phyloP scores from a whole-genome alignment of 2,113 vertebrate genomes.

The Lamprologus ornatipinnis region DNA sequence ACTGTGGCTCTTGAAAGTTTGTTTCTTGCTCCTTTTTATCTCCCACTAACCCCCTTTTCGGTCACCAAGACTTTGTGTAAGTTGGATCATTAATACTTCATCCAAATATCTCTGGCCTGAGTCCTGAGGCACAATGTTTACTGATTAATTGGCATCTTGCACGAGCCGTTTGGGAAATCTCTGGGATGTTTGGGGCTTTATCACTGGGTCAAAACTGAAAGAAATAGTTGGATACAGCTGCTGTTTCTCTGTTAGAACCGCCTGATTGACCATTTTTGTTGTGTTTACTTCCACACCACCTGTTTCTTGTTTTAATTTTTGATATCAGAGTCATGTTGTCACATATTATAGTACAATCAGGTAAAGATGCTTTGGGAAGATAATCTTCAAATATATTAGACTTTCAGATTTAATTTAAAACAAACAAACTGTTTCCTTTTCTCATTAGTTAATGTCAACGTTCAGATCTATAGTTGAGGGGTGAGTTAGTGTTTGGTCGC shows the following conservation, averaged over 20 bases:
- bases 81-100: not conserved
- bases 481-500: not conserved
- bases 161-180: not conserved
- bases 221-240: not conserved
- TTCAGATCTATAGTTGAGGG: not conserved
- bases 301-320: not conserved
- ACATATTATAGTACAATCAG: not conserved
- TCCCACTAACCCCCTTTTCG: not conserved
- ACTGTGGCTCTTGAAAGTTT: not conserved
- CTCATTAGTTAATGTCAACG: not conserved
- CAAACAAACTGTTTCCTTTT: fast-evolving
- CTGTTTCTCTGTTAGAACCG: not conserved
- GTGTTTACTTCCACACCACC: not conserved
- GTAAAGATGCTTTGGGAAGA: not conserved
- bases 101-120: not conserved
- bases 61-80: not conserved
- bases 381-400: fast-evolving
- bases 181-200: not conserved
- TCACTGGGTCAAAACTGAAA: not conserved
- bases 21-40: not conserved
- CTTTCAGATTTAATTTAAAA: not conserved
- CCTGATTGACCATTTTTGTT: not conserved
- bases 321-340: not conserved
- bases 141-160: not conserved
- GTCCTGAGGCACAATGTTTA: not conserved